Evolutionary conservation across 2,113 vertebrate species (phyloP).

Genomic region (Sceloporus undulatus): DNA sequence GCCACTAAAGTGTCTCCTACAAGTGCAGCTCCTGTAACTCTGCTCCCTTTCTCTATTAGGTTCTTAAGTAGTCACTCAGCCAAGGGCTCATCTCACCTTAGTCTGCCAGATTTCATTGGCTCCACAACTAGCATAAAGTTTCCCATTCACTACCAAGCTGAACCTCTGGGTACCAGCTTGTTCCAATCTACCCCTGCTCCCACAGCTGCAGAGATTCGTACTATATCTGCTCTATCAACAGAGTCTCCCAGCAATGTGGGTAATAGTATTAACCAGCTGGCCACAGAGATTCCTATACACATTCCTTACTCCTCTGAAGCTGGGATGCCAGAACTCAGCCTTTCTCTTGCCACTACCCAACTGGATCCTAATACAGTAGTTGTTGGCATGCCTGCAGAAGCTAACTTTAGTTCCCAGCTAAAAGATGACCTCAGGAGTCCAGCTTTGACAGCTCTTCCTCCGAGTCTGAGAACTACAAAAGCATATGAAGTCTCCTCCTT

Average conservation of each 20-base stretch:
- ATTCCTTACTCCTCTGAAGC: not conserved
- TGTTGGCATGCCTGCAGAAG: too few relatives aligned
- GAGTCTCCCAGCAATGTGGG: not conserved
- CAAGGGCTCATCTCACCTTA: not conserved
- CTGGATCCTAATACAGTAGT: too few relatives aligned
- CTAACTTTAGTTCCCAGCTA: accelerated
- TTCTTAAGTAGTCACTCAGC: not conserved
- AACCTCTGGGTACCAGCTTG: not conserved
- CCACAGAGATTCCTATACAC: too few relatives aligned
- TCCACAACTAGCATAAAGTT: not conserved
- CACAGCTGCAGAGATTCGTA: not conserved
- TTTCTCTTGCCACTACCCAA: too few relatives aligned
- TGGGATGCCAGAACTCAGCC: not conserved
- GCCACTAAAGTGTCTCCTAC: not conserved
- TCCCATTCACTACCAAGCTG: not conserved
- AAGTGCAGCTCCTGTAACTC: not conserved
- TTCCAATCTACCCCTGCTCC: too few relatives aligned
- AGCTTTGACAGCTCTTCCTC: not conserved
- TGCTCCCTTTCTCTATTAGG: not conserved
- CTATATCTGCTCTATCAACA: not conserved
- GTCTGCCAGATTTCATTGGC: not conserved
- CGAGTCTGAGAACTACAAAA: not conserved
- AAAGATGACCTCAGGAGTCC: not conserved
- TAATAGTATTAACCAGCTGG: accelerated
- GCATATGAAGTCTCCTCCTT: not conserved